Evolutionary conservation across 2,113 vertebrate genomes (phyloP).

Genomic region (Acinonyx jubatus): DNA sequence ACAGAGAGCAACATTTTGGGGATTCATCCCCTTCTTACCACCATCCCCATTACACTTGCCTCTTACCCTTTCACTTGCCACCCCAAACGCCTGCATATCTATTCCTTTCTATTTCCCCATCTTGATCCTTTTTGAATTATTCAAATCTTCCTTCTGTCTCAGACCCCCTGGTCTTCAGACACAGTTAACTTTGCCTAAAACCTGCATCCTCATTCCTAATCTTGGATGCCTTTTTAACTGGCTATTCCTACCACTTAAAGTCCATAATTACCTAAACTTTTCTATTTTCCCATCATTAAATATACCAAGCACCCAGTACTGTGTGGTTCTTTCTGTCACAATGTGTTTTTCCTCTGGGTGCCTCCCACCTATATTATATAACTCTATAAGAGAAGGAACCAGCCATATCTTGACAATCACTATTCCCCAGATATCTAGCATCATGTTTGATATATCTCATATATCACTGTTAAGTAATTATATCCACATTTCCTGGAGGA

Average conservation of each 20-base stretch:
- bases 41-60: neutral
- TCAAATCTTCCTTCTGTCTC: neutral
- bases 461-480: neutral
- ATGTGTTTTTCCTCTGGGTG: neutral
- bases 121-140: neutral
- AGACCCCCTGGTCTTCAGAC: neutral
- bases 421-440: neutral
- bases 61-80: accelerated
- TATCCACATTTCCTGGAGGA: neutral
- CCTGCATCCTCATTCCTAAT: neutral
- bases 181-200: neutral
- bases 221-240: neutral
- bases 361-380: neutral
- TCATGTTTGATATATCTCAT: neutral
- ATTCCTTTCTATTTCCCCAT: neutral
- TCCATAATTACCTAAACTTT: neutral
- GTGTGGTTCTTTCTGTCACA: neutral
- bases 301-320: neutral
- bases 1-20: neutral
- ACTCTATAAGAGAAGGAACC: neutral
- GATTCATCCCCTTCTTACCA: neutral
- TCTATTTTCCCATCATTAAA: neutral
- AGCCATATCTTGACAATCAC: neutral
- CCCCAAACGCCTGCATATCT: neutral
- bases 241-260: neutral